Base-by-base conservation (phyloP, 64 coral and sea anemone species). In the Stichodactyla helianthus region DNA sequence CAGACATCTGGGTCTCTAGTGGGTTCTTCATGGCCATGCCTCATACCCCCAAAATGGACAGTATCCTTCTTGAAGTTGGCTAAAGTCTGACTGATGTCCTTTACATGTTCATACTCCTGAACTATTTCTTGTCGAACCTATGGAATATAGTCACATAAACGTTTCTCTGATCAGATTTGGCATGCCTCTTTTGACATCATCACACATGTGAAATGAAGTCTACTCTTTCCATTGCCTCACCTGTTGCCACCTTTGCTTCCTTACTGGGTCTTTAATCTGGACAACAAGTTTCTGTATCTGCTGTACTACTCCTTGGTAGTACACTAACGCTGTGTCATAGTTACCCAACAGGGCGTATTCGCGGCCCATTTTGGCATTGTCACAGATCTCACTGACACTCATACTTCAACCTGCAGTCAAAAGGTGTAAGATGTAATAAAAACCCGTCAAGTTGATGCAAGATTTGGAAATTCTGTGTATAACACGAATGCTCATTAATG, bases 51-150 rank as follows among this genome's bases (percentile, higher is more conserved):
- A 93, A 90, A 99, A 56, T 93, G 97, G 7, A 94, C 93, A 12
- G 97, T 94, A 60, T 99, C 97, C 55, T 93, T 99, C 86, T 99
- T 99, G 93, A 99, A 99, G 63, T 99, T 99, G 26, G 93, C 93
- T 27, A 99, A 71, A 17, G 97, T 99, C 82, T 99, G 93, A 80
- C 89, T 99, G 54, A 99, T 99, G 27, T 99, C 97, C 79, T 99
- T 99, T 12, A 99, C 93, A 68, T 99, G 85, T 35, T 99, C 97
- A 99, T 99, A 95, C 51, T 99, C 97, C 35, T 94, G 88, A 17
- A 91, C 86, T 71, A 99, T 92, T 28, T 92, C 88, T 79, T 99
- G 97, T 50, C 97, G 97, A 14, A 95, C 93, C 97, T 99, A 8
- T 27, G 10, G 19, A 12, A 28, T 16, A 63, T 17, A 61, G 25